Evolutionary conservation across 2,888 invertebrate genomes (phyloP), one percentile per base, ranked within the genome.

Genomic region (Scaptomyza reducta): DNA sequence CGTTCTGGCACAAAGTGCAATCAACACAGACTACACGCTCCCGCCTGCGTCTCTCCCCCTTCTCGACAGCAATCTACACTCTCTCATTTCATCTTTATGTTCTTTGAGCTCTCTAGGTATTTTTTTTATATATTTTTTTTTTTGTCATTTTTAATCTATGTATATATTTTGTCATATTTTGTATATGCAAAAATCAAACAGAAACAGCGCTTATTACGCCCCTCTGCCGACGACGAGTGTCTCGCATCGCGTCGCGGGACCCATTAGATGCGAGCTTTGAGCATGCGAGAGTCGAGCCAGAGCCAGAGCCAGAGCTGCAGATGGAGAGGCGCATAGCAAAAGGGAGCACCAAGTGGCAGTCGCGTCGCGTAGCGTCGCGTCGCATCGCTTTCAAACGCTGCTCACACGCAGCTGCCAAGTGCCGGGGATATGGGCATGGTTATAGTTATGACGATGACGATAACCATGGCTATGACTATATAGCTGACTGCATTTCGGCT

Each of bases 151-250:
- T 56, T 63, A 57, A 40, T 51, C 11, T 41, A 46, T 38, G 35
- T 35, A 35, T 50, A 50, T 38, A 22, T 71, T 66, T 72, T 77
- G 72, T 65, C 76, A 65, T 63, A 58, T 72, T 66, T 67, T 61
- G 47, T 47, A 51, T 56, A 62, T 61, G 66, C 54, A 77, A 66
- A 66, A 54, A 73, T 38, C 51, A 80, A 77, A 85, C 76, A 81
- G 57, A 81, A 82, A 83, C 83, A 77, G 86, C 86, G 82, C 83
- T 82, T 82, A 85, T 86, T 85, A 85, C 73, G 70, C 62, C 65
- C 70, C 50, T 38, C 56, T 60, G 58, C 35, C 69, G 47, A 58
- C 66, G 58, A 40, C 40, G 40, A 55, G 49, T 38, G 47, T 49
- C 49, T 49, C 49, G 33, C n/a, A 49, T 33, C 60, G 41, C 59